Conservation (phyloP, 2,113 vertebrate species). For the Rhinichthys klamathensis region DNA sequence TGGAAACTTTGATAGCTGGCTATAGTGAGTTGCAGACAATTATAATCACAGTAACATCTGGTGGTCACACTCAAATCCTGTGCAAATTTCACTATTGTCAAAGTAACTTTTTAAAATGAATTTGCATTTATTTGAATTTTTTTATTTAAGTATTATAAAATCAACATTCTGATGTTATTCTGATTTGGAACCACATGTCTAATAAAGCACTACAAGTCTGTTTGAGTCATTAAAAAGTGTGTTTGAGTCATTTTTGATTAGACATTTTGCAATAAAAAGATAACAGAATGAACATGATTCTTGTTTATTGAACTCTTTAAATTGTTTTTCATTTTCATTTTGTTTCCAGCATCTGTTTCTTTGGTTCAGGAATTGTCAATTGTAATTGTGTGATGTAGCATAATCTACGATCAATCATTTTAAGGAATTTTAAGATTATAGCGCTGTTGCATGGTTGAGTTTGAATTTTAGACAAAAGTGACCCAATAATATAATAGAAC, state of each 20-base stretch:
- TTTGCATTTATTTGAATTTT: background rate
- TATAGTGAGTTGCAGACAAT: background rate
- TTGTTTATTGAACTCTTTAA: background rate
- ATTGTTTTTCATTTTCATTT: background rate
- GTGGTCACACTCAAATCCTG: background rate
- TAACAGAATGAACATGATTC: background rate
- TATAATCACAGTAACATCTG: background rate
- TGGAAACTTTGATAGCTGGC: background rate
- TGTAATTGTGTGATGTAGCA: background rate
- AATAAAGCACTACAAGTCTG: slow-evolving; percentile 1
- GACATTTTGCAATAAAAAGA: slow-evolving; percentile 5
- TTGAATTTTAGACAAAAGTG: no score
- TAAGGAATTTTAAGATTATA: background rate
- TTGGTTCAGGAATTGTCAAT: background rate
- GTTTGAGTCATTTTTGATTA: background rate
- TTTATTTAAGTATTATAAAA: background rate
- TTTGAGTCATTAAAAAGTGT: background rate
- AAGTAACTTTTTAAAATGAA: background rate
- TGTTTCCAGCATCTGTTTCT: background rate
- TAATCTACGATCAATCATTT: background rate
- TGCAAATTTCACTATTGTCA: background rate
- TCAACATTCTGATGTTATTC: background rate
- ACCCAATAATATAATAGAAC: background rate
- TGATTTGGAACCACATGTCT: background rate
- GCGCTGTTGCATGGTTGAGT: no score